A percentile compares a stretch with the other conserved stretches of the same genome.
phyloP scores from a whole-genome alignment of 2,113 vertebrate genomes.

The Ellobius talpinus region DNA sequence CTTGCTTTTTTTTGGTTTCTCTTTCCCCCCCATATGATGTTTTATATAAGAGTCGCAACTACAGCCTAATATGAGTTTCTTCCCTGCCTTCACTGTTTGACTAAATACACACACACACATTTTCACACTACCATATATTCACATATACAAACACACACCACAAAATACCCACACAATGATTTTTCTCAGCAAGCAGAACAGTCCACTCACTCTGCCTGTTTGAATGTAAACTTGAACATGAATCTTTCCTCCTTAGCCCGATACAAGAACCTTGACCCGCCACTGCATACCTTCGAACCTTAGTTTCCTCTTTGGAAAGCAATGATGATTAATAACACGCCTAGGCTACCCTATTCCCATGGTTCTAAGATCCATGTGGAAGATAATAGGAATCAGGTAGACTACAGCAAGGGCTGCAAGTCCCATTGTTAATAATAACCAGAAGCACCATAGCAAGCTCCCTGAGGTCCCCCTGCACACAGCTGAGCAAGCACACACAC shows the following conservation, averaged over 20 bases:
- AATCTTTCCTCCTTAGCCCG: not conserved
- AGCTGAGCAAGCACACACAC: not conserved
- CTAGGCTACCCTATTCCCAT: not conserved
- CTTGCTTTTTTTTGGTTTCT: not conserved
- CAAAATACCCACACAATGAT: no score
- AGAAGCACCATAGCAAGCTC: not conserved
- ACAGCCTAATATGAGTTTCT: not conserved
- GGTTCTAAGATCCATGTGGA: not conserved
- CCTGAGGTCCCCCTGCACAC: no score
- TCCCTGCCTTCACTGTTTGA: not conserved
- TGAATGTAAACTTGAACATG: not conserved
- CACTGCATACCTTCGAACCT: not conserved
- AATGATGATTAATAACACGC: rapidly evolving
- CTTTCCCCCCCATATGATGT: rapidly evolving
- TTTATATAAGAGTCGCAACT: not conserved
- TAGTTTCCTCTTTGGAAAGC: not conserved
- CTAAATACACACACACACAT: not conserved
- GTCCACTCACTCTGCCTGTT: not conserved
- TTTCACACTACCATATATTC: not conserved
- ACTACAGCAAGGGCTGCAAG: not conserved
- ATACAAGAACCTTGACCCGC: not conserved
- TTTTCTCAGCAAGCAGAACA: not conserved
- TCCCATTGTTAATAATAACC: not conserved
- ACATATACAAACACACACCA: not conserved
- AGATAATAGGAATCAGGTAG: rapidly evolving